Percentiles rank a stretch among this genome's conserved stretches.
Conservation (phyloP, 2,113 vertebrate species). For the Hemichromis elongatus region DNA sequence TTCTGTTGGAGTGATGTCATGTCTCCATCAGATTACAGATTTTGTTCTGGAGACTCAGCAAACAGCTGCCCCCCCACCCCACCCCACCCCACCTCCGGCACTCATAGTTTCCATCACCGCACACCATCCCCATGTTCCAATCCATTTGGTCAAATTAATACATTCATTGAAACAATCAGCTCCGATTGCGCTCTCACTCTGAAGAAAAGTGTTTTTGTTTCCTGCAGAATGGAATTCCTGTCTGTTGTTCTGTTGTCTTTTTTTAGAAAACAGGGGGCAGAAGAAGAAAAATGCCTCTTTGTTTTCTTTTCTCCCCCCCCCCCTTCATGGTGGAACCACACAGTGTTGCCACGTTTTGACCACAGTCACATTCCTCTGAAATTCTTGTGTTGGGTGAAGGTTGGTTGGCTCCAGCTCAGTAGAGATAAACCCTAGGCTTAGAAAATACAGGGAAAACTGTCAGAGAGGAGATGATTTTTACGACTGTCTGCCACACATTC, state of each 20-base stretch:
- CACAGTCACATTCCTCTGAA: conserved; percentile 57
- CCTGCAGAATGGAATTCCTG: conserved; percentile 29
- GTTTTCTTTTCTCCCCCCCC: accelerated
- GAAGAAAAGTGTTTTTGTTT: conserved; percentile 8
- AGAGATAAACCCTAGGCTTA: conserved; percentile 4
- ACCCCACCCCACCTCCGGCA: neutral
- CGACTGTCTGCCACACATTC: neutral
- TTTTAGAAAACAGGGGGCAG: conserved; percentile 35
- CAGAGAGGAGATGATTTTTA: neutral
- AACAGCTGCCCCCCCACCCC: neutral
- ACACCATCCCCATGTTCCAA: conserved; percentile 5
- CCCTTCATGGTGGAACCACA: neutral
- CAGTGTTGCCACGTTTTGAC: conserved; percentile 48
- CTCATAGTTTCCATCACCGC: conserved; percentile 51
- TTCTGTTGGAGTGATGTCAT: conserved; percentile 37
- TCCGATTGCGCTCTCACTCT: neutral
- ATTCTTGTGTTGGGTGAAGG: conserved; percentile 36
- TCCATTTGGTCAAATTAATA: conserved; percentile 32
- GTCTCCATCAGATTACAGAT: conserved; percentile 25
- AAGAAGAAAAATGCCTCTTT: conserved; percentile 38
- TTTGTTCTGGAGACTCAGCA: conserved; percentile 18
- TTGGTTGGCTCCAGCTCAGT: conserved; percentile 2
- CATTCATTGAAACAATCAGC: conserved; percentile 21
- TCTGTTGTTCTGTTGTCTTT: conserved; percentile 6
- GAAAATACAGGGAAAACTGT: neutral